Evolutionary conservation across 2,797 vertebrate genomes (phyloP).

Genomic region (Sternarchorhynchus goeldii): DNA sequence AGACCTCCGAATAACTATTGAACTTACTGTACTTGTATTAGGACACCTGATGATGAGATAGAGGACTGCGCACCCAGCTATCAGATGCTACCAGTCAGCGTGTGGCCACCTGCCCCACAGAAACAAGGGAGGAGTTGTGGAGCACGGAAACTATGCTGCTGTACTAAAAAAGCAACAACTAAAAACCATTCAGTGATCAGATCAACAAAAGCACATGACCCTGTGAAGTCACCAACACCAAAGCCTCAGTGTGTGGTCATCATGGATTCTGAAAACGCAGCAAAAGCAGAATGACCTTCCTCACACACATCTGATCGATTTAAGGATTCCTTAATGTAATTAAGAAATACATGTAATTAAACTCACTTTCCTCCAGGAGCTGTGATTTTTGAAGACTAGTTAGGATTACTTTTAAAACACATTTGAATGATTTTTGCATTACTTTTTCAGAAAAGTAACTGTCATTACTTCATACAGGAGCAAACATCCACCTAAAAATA

Average conservation of each 20-base stretch:
- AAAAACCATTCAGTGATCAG: not conserved
- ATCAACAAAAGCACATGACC: not conserved
- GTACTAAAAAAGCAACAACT: not conserved
- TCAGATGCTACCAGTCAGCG: conserved; percentile 28
- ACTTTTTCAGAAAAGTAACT: too few species aligned
- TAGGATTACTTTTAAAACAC: too few species aligned
- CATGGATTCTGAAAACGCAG: not conserved
- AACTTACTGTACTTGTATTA: conserved; percentile 17
- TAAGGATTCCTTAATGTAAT: too few species aligned
- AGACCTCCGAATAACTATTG: not conserved
- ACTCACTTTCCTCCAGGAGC: too few species aligned
- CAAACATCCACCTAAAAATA: too few species aligned
- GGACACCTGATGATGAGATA: conserved; percentile 45
- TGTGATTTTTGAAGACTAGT: too few species aligned
- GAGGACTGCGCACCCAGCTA: conserved; percentile 17
- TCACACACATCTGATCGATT: too few species aligned
- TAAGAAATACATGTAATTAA: too few species aligned
- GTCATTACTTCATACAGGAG: too few species aligned
- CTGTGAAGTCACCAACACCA: not conserved
- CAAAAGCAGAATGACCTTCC: too few species aligned
- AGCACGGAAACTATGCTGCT: conserved; percentile 19
- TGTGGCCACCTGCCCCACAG: conserved; percentile 44
- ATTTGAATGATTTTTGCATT: too few species aligned
- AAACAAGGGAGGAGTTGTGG: conserved; percentile 25
- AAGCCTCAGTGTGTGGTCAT: not conserved